A percentile compares a stretch with the other conserved stretches of the same genome.
Conservation (phyloP, 1,140 invertebrate genomes). For the Conus ventricosus region DNA sequence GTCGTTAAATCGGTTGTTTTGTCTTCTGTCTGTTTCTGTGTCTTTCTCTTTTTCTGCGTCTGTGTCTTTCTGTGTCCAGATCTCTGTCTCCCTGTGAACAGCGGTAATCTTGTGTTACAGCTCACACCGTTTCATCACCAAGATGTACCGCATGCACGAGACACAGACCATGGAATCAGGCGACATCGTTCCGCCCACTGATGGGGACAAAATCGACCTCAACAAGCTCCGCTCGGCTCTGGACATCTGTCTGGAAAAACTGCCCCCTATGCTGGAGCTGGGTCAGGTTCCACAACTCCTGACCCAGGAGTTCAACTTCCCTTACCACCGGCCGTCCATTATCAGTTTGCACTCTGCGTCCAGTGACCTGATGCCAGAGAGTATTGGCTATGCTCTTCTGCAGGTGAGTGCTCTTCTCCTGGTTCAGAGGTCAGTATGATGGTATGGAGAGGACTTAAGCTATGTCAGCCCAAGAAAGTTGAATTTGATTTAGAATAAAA, state of each 20-base stretch:
- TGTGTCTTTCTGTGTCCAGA: no score
- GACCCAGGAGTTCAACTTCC: slow-evolving; percentile 64
- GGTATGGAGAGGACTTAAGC: no score
- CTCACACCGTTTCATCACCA: slow-evolving; percentile 57
- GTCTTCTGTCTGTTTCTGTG: no score
- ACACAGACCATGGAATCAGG: slow-evolving; percentile 69
- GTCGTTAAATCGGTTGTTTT: no score
- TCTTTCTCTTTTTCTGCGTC: no score
- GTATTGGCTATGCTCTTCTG: slow-evolving; percentile 68
- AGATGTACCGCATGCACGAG: slow-evolving; percentile 69
- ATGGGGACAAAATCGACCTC: slow-evolving; percentile 49
- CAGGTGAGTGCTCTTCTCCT: slow-evolving; percentile 56
- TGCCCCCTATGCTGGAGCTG: slow-evolving; percentile 70
- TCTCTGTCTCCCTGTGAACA: no score
- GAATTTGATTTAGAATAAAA: no score
- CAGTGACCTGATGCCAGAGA: slow-evolving; percentile 69
- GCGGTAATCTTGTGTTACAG: slow-evolving; percentile 41
- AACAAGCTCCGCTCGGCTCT: slow-evolving; percentile 65
- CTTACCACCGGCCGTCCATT: slow-evolving; percentile 69
- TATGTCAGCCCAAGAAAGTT: no score
- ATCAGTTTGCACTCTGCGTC: slow-evolving; percentile 63
- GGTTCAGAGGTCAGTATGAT: no score
- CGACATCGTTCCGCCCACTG: slow-evolving; percentile 38
- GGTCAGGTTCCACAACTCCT: slow-evolving; percentile 58
- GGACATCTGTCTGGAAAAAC: slow-evolving; percentile 67